Evolutionary conservation across 2,113 vertebrate genomes (phyloP).

Genomic region (Nanger granti): DNA sequence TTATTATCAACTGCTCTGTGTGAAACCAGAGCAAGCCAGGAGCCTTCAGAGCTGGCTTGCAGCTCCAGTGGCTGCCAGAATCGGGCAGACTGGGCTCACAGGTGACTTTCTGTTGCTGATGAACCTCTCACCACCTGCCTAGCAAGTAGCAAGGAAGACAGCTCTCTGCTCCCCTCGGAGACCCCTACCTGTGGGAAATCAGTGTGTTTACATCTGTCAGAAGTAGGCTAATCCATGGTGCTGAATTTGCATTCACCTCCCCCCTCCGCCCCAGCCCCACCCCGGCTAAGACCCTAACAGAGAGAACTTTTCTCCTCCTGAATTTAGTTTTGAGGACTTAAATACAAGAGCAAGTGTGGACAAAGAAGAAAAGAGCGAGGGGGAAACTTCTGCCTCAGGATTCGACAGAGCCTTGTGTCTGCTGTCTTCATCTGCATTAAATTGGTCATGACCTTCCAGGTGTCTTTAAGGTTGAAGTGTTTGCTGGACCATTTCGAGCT

Average conservation of each 20-base stretch:
- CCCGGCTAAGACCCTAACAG: not conserved
- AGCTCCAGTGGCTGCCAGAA: not conserved
- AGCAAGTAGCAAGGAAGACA: not conserved
- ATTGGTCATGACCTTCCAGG: constrained; percentile 89
- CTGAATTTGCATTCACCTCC: constrained; percentile 8
- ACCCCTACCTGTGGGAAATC: constrained; percentile 16
- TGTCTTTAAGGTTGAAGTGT: constrained; percentile 90
- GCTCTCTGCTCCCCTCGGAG: not conserved
- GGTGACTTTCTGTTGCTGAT: accelerated
- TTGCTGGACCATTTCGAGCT: constrained; percentile 85
- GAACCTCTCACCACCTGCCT: not conserved
- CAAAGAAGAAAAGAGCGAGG: not conserved
- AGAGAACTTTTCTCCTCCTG: not conserved
- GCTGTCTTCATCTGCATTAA: constrained; percentile 82
- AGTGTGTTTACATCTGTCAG: not conserved
- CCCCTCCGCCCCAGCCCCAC: accelerated
- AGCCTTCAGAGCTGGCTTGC: not conserved
- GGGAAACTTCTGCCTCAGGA: constrained; percentile 67
- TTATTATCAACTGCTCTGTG: not conserved
- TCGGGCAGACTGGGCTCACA: not conserved
- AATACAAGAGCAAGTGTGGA: not conserved
- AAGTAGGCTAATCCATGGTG: constrained; percentile 30
- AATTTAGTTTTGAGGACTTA: constrained; percentile 30
- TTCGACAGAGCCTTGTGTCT: constrained; percentile 75
- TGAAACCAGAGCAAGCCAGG: not conserved